Conservation (phyloP, 2,888 invertebrate species). For the Petrolisthes cinctipes region DNA sequence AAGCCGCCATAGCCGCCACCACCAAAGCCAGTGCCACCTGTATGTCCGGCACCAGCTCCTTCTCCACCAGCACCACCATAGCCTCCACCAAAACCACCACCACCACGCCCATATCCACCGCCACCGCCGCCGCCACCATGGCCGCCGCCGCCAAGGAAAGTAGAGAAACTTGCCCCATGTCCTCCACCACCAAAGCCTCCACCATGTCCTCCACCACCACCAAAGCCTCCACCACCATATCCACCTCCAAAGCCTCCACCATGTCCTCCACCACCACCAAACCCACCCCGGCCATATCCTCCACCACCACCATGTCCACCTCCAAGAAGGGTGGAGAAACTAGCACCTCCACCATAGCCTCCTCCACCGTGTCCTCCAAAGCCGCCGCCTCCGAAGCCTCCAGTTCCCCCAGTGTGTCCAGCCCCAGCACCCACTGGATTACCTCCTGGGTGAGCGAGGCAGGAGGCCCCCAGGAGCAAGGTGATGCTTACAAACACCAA, state of each 20-base stretch:
- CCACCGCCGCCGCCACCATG: too few species aligned
- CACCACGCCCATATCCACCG: too few species aligned
- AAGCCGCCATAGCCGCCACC: not conserved
- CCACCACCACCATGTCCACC: not conserved
- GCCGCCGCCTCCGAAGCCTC: not conserved
- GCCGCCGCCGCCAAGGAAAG: too few species aligned
- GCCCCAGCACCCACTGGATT: not conserved
- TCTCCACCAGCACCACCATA: too few species aligned
- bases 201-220: too few species aligned
- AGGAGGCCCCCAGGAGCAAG: too few species aligned
- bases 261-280: not conserved
- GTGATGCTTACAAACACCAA: too few species aligned
- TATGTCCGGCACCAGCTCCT: too few species aligned
- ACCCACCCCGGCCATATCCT: too few species aligned
- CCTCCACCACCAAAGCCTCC: slow-evolving; percentile 18
- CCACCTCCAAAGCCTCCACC: not conserved
- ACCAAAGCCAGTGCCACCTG: not conserved
- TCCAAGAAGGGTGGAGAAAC: not conserved
- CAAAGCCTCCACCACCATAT: not conserved
- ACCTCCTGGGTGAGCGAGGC: not conserved
- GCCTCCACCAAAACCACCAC: too few species aligned
- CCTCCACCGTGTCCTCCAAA: not conserved
- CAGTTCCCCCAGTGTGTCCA: not conserved
- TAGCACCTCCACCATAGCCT: not conserved
- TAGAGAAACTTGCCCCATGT: not conserved